Evolutionary conservation across 2,888 invertebrate genomes (phyloP).

Genomic region (Hydriomena furcata): DNA sequence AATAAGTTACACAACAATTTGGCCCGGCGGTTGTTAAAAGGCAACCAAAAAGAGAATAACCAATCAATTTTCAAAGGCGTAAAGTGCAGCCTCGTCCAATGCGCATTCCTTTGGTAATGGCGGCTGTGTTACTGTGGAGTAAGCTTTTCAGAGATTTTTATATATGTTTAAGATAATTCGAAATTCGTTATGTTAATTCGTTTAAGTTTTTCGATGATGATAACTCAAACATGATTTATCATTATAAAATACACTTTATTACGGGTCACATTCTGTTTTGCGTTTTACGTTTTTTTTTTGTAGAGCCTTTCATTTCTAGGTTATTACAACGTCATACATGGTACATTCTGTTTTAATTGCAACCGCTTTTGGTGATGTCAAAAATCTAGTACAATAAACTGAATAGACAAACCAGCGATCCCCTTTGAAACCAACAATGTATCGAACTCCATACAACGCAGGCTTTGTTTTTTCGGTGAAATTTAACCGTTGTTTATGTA

Average conservation of each 20-base stretch:
- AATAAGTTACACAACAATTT: conserved; percentile 60
- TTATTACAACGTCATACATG: too few relatives aligned
- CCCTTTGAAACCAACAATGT: conserved; percentile 9
- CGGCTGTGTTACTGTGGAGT: conserved; percentile 43
- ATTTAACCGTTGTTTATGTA: conserved; percentile 74
- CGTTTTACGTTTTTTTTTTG: too few relatives aligned
- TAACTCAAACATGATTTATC: too few relatives aligned
- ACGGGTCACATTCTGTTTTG: too few relatives aligned
- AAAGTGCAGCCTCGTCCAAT: conserved; percentile 60
- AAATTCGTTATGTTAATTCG: background rate
- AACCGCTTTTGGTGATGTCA: too few relatives aligned
- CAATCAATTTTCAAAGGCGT: conserved; percentile 67
- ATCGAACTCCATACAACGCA: conserved; percentile 48
- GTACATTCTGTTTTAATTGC: too few relatives aligned
- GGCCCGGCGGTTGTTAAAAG: conserved; percentile 55
- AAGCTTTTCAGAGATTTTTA: conserved; percentile 35
- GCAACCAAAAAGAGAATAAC: conserved; percentile 57
- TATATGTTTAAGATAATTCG: background rate
- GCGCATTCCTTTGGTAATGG: conserved; percentile 61
- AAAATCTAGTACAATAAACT: too few relatives aligned
- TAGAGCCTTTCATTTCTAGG: too few relatives aligned
- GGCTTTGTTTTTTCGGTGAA: conserved; percentile 55
- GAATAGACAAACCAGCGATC: background rate
- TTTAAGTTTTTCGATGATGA: too few relatives aligned
- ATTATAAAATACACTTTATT: too few relatives aligned